These are phyloP conservation scores for Dusona sp. DNA, from an alignment of 2,888 invertebrate species.

Conservation along the genomic window DNA sequence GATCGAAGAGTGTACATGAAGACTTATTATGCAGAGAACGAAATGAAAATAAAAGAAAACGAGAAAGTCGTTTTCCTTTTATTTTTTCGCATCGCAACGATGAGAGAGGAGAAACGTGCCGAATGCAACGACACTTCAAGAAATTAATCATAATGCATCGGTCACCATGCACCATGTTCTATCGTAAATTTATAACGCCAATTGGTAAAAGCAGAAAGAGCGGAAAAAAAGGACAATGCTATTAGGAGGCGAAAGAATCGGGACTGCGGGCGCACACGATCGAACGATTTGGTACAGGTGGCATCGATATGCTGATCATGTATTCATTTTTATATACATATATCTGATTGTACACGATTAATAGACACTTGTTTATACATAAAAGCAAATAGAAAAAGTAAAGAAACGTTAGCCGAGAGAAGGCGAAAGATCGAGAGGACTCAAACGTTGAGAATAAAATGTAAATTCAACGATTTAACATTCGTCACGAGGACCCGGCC, in stretches of 20 bases:
- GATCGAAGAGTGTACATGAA: conserved; percentile 42
- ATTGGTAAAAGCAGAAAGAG: conserved; percentile 53
- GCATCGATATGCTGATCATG: conserved; percentile 67
- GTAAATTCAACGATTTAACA: conserved; percentile 73
- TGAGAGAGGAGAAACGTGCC: conserved; percentile 52
- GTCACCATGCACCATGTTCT: conserved; percentile 20
- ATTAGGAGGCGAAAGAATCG: conserved; percentile 57
- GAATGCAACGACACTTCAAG: conserved; percentile 55
- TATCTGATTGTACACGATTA: neutral
- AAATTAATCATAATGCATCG: conserved; percentile 68
- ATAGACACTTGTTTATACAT: neutral
- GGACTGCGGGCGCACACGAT: conserved; percentile 60
- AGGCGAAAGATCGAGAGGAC: conserved; percentile 32
- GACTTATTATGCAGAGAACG: conserved; percentile 59
- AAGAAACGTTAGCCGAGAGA: conserved; percentile 1
- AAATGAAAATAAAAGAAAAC: conserved; percentile 20
- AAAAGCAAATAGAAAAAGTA: neutral
- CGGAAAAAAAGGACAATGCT: conserved; percentile 45
- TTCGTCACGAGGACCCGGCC: conserved; percentile 73
- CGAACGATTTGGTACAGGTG: conserved; percentile 72
- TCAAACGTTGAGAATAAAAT: conserved; percentile 70
- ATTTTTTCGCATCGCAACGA: conserved; percentile 4
- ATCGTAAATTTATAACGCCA: conserved; percentile 66
- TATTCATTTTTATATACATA: conserved; percentile 66
- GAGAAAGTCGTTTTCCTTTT: neutral